Base-by-base conservation (phyloP, 2,888 invertebrate species). In the Blera fallax region DNA sequence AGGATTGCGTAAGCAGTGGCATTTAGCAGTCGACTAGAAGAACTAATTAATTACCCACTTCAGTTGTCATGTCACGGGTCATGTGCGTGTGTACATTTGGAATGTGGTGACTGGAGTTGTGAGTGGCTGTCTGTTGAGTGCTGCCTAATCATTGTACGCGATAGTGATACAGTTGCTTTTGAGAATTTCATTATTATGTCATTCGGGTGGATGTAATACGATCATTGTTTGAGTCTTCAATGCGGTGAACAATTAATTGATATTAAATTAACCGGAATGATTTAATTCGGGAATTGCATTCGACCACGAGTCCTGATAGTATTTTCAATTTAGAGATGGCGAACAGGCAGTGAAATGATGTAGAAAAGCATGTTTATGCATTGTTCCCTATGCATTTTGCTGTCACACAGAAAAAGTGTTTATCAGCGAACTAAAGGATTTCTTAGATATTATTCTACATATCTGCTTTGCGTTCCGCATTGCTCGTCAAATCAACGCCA, bases 11-110 rank as follows among this genome's bases (percentile, higher is more conserved):
- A 70, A 70, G 54, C 69, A 43, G n/a, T 48, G 70, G 37, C 78
- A 79, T 72, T 79, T 72, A 72, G 64, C 70, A 72, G 78, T 79
- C 65, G 62, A 70, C 40, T 78, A 32, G 34, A 56, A 52, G 29
- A 54, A 56, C 64, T 79, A 79, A 79, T 79, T 79, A 79, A 79
- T 79, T 72, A 72, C 37, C 34, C 45, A 72, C 54, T 64, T 64
- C 45, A 72, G 56, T 37, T 56, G 56, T 70, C 11, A 54, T 79
- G 78, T 78, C 62, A 70, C 10, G 70, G 78, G 72, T 72, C 78
- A 64, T 45, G 37, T 65, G 56, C 14, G 62, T 64, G 37, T 64
- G 56, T 62, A 27, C 43, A 34, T 37, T 52, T 11, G 50, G 21
- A 50, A 32, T 43, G 43, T 58, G 45, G 32, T 77, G 58, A 76